phyloP scores from a whole-genome alignment of 1,140 invertebrate genomes.

The Drosophila ambigua region DNA sequence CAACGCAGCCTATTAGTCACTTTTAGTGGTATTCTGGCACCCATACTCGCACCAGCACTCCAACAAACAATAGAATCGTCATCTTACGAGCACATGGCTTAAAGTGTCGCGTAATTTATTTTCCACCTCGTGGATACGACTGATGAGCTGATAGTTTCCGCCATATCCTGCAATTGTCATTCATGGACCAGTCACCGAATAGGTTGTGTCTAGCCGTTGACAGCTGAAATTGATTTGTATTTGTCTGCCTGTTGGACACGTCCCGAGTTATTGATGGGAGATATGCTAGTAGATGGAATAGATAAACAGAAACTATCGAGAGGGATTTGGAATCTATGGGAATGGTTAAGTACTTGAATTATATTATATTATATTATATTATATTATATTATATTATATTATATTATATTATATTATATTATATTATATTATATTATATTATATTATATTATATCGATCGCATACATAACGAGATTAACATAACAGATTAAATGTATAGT shows the following conservation, averaged over 20 bases:
- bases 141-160: conserved; percentile 60
- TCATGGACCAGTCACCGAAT: neutral
- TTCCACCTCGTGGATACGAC: conserved; percentile 45
- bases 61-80: conserved; percentile 46
- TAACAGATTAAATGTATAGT: too few species aligned
- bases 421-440: too few species aligned
- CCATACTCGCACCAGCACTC: neutral
- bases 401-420: too few species aligned
- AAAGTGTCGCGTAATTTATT: conserved; percentile 62
- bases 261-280: conserved; percentile 28
- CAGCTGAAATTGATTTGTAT: conserved; percentile 54
- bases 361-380: too few species aligned
- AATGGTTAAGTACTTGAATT: too few species aligned
- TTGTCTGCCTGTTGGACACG: conserved; percentile 24
- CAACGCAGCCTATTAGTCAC: conserved; percentile 26
- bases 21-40: conserved; percentile 6
- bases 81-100: conserved; percentile 45
- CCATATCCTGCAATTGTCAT: too few species aligned
- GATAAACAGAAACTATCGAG: neutral
- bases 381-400: too few species aligned
- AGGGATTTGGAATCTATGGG: too few species aligned
- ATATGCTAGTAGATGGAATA: conserved; percentile 3
- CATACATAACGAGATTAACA: too few species aligned
- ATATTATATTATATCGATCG: too few species aligned
- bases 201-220: conserved; percentile 49